Conservation (phyloP, 2,888 invertebrate genomes). For the Zygaena filipendulae region DNA sequence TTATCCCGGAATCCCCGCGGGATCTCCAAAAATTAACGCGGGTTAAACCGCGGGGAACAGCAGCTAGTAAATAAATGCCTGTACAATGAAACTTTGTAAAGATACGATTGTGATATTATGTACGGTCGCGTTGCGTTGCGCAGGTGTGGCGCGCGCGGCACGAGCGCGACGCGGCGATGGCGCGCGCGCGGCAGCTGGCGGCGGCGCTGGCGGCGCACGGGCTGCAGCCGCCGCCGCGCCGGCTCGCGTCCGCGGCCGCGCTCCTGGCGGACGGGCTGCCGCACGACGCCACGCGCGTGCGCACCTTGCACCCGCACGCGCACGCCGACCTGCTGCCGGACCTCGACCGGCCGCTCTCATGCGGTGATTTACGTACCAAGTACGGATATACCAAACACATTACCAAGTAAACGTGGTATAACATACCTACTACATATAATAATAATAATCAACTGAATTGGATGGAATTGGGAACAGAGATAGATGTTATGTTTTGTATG, state of each 20-base stretch:
- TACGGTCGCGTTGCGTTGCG: no score
- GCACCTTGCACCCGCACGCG: slow-evolving; percentile 46
- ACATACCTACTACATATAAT: no score
- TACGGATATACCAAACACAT: no score
- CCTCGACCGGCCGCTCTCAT: slow-evolving; percentile 60
- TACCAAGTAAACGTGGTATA: no score
- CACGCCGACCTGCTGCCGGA: slow-evolving; percentile 55
- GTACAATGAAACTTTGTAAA: no score
- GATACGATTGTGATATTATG: no score
- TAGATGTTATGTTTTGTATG: no score
- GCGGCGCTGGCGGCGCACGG: slow-evolving; percentile 87
- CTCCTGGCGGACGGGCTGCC: slow-evolving; percentile 57
- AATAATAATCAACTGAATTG: no score
- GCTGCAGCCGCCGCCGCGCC: slow-evolving; percentile 79
- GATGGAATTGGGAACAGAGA: background rate
- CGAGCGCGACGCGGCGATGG: slow-evolving; percentile 87
- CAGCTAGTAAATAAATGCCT: no score
- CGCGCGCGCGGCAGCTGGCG: slow-evolving; percentile 87
- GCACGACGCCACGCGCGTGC: slow-evolving; percentile 67
- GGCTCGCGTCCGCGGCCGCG: slow-evolving; percentile 71
- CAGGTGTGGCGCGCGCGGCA: slow-evolving; percentile 89
- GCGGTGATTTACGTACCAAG: slow-evolving; percentile 55
- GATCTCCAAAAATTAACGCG: no score
- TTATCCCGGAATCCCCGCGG: no score
- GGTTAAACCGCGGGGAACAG: no score